These are phyloP conservation scores for Entomobrya multifasciata DNA, from an alignment of 2,888 invertebrate genomes.

Conservation along the genomic window DNA sequence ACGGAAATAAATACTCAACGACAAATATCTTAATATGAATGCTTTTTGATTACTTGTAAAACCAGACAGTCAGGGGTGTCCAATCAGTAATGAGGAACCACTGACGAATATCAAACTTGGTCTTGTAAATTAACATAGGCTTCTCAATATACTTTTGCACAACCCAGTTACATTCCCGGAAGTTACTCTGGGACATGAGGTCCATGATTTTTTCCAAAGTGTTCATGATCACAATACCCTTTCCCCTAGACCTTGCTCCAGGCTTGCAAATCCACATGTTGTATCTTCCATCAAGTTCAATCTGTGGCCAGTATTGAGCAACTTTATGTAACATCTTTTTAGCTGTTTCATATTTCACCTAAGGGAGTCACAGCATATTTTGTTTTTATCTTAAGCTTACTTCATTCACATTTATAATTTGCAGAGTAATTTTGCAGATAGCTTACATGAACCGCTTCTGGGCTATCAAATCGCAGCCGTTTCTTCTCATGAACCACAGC, in stretches of 20 bases:
- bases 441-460: slow-evolving; percentile 70
- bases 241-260: slow-evolving; percentile 94
- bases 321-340: slow-evolving; percentile 86
- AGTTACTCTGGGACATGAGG: slow-evolving; percentile 86
- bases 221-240: slow-evolving; percentile 93
- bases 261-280: slow-evolving; percentile 98
- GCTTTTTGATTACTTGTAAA: slow-evolving; percentile 87
- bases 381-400: background rate
- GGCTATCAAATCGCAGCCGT: slow-evolving; percentile 67
- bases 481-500: slow-evolving; percentile 84
- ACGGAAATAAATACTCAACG: no score
- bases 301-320: slow-evolving; percentile 89
- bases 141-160: slow-evolving; percentile 97
- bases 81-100: slow-evolving; percentile 96
- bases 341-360: slow-evolving; percentile 83
- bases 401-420: no score
- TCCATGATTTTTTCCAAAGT: slow-evolving; percentile 91
- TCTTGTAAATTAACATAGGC: slow-evolving; percentile 92
- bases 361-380: slow-evolving; percentile 73
- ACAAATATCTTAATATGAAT: background rate
- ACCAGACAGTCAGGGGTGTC: slow-evolving; percentile 94
- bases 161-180: slow-evolving; percentile 87
- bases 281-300: slow-evolving; percentile 90
- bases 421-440: no score
- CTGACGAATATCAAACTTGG: slow-evolving; percentile 97